Conservation (phyloP, 2,888 invertebrate species). For the Drosophila borborema region DNA sequence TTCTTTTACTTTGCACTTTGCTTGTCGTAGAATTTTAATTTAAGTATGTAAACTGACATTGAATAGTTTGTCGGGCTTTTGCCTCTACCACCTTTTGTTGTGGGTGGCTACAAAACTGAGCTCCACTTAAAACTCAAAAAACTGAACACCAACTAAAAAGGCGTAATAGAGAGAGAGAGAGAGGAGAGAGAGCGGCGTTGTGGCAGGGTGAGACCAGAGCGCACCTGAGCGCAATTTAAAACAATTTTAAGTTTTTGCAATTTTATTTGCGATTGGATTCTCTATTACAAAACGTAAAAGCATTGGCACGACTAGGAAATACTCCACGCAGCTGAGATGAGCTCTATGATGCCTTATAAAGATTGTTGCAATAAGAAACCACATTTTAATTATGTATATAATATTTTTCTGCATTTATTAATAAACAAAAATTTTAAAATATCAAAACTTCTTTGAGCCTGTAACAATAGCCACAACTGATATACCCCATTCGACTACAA, state of each 20-base stretch:
- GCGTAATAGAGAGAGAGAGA: background rate
- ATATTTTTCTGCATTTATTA: too few relatives aligned
- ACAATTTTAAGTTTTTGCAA: constrained; percentile 63
- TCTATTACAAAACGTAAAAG: constrained; percentile 8
- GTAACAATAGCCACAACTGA: background rate
- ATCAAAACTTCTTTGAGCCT: too few relatives aligned
- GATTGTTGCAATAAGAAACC: too few relatives aligned
- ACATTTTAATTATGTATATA: too few relatives aligned
- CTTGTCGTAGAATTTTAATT: constrained; percentile 75
- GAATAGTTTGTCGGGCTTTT: constrained; percentile 66
- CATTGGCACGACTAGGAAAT: background rate
- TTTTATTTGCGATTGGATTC: constrained; percentile 72
- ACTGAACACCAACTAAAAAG: background rate
- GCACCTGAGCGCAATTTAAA: constrained; percentile 48
- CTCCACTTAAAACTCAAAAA: constrained; percentile 39
- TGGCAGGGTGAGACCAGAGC: constrained; percentile 1
- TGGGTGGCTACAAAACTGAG: constrained; percentile 53
- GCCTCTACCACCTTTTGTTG: constrained; percentile 51
- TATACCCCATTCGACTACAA: background rate
- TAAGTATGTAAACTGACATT: constrained; percentile 80
- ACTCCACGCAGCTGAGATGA: background rate
- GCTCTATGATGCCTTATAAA: background rate
- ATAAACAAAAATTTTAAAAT: too few relatives aligned
- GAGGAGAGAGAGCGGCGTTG: too few relatives aligned
- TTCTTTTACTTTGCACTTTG: constrained; percentile 21